Evolutionary conservation across 2,888 invertebrate species (phyloP), one percentile per base, ranked within the genome.

Genomic region (Aproaerema taeniolella): DNA sequence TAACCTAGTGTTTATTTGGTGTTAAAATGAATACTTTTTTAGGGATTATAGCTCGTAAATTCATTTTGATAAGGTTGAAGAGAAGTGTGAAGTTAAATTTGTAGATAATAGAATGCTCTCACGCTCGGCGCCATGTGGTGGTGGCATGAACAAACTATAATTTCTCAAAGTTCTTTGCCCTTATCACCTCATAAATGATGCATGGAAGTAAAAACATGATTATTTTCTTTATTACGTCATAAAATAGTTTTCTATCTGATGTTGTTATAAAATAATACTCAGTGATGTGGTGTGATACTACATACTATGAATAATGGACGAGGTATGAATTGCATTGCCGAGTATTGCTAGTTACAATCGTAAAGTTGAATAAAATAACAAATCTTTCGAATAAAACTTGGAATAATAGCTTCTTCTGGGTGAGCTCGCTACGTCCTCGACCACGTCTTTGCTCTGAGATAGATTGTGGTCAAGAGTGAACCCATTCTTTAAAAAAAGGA

Each of bases 161-260:
- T 32, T 37, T 24, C 45, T 30, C 31, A 26, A 31, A 53, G 58
- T 53, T 53, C 52, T 43, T 53, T 50, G 52, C 49, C 54, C 54
- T 49, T 58, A 55, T 49, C 50, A 46, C 42, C 50, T 55, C 61
- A 67, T 71, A 65, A 64, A 66, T 64, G 61, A 65, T 67, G 60
- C 65, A 64, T 65, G 53, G 47, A 49, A 42, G 42, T 61, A 39
- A 59, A 63, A 61, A 56, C 53, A 54, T 58, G 60, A 56, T 57
- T 54, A 47, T 39, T 46, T 46, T 44, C 45, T 45, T 49, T 50
- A 50, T 39, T 43, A 42, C 42, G 33, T 45, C 43, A 40, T 35
- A 41, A 35, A 31, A 40, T 32, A 38, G 39, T 43, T 45, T 43
- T 43, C 43, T n/a, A n/a, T 45, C 35, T 20, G 39, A 36, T 36